Base-by-base conservation (phyloP, 2,113 vertebrate genomes). In the Odontesthes bonariensis region DNA sequence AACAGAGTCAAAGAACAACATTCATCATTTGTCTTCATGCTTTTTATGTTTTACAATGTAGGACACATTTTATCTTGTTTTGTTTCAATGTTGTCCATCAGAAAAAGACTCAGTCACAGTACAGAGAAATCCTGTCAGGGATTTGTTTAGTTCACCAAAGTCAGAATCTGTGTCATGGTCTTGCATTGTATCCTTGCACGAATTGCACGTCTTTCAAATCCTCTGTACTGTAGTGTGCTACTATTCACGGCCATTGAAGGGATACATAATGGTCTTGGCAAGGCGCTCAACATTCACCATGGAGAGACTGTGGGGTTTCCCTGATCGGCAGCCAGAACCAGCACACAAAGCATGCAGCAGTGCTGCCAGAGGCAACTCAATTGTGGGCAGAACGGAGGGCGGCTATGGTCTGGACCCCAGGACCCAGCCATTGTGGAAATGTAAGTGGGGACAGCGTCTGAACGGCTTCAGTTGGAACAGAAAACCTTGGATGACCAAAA, bases 241-340 rank as follows among this genome's bases (percentile, higher is more conserved):
- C 84, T 85, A 86, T 93, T 92, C 86, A 88, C 77, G 17, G 69
- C 84, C 84, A 85, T 88, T 89, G 86, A 91, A 91, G 77, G 78
- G 89, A 88, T 80, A 79, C 86, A 92, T 86, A 92, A 92, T 87
- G 83, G 88, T 88, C 88, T 86, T 91, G 89, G 88, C 88, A 88
- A 76, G 73, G 73, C 22, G 65, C 73, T 88, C 74, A 32, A 79
- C 83, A 88, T 91, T 91, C 90, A 90, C 90, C 86, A 89, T 85
- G 89, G 91, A 89, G 88, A 92, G 84, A 92, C 91, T 92, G 87
- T 91, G 92, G 92, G 92, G 91, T 93, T 93, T 92, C 91, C 92
- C 92, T 92, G 89, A 91, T 83, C 77, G 42, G 64, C 58, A 51
- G 89, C 91, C 92, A 93, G 91, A 92, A 93, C 85, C 89, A 92